Evolutionary conservation across 2,888 invertebrate genomes (phyloP), one percentile per base, ranked within the genome.

Genomic region (Prosopocoilus inquinatus): DNA sequence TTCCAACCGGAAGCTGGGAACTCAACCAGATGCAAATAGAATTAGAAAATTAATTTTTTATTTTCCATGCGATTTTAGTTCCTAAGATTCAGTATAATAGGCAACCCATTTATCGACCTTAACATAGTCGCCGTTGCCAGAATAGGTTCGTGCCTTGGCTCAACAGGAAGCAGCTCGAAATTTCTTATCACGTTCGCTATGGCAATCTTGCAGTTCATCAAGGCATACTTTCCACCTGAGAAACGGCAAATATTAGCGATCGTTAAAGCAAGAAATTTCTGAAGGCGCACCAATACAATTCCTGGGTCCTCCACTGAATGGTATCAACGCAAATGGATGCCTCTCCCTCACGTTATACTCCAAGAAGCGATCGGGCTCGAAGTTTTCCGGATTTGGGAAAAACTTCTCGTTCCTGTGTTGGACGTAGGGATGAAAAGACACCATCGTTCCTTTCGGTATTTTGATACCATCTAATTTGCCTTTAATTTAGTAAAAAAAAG

Each of bases 161-260:
- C 58, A 2, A 57, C 60, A 16, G 65, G 62, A n/a, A 55, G 34
- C 8, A 65, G 11, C 28, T 59, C 50, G 47, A 65, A 65, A 41
- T 60, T 58, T 16, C 62, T 56, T 36, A 64, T 39, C 12, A 64
- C 57, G 32, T 60, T 60, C 2, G 61, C 60, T 7, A 65, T 53
- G 9, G 59, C 46, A 35, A 57, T 53, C 48, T 65, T 65, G 13
- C 52, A 52, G 16, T 58, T 49, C 43, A 64, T 44, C 20, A 60
- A 44, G 9, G 65, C 65, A 45, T 60, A 65, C 47, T 57, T 58
- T 52, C 58, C 57, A 9, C 65, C 65, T 65, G 41, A 15, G 50
- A 50, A 43, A 16, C 32, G 2, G 9, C 5, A 34, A 32, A 3
- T 5, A 7, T 15, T 13, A 15, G 8, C 11, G n/a, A 36, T 3